These are phyloP conservation scores for Acanthococcus lagerstroemiae DNA, from an alignment of 2,888 invertebrate species.

Conservation along the genomic window DNA sequence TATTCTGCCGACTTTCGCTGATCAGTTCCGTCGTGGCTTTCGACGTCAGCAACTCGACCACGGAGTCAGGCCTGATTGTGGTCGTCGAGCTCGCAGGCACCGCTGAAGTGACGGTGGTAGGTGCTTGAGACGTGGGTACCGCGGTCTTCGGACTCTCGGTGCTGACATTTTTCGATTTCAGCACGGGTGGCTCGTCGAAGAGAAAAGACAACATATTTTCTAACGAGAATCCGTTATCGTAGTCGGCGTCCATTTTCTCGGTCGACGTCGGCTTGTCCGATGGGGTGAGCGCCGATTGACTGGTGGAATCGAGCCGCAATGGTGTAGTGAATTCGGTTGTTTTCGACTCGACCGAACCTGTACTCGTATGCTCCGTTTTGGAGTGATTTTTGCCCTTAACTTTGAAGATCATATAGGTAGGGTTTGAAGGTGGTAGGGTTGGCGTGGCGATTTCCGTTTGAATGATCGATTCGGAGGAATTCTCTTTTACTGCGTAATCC, in stretches of 20 bases:
- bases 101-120: neutral
- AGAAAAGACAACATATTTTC: conserved; percentile 54
- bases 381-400: conserved; percentile 15
- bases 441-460: too few relatives aligned
- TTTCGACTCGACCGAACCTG: neutral
- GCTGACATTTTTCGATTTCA: conserved; percentile 33
- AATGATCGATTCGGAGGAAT: too few relatives aligned
- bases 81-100: neutral
- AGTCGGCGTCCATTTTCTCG: conserved; percentile 43
- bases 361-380: neutral
- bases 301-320: neutral
- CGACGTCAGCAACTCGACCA: neutral
- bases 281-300: neutral
- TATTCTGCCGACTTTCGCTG: too few relatives aligned
- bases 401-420: neutral
- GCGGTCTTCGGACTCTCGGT: neutral
- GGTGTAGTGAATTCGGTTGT: neutral
- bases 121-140: neutral
- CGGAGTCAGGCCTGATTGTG: neutral
- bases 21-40: neutral
- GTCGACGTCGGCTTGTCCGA: neutral
- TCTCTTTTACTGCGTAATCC: too few relatives aligned
- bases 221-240: conserved; percentile 47
- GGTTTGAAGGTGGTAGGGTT: neutral
- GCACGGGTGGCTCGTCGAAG: conserved; percentile 45